Percentiles rank a stretch among this genome's conserved stretches.
These are phyloP conservation scores for Phortica magna DNA, from an alignment of 2,888 invertebrate genomes.

Conservation along the genomic window DNA sequence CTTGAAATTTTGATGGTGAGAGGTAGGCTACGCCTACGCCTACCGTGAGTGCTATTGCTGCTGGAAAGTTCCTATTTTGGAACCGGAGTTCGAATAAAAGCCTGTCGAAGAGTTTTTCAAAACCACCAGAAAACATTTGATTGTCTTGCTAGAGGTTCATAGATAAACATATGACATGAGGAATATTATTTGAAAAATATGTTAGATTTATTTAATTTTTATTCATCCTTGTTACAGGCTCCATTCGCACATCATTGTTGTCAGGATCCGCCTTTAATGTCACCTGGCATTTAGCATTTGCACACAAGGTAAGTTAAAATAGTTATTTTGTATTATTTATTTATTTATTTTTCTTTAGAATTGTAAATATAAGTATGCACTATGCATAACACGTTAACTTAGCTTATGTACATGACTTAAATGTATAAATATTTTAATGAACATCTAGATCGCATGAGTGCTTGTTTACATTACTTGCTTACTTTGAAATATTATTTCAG, in stretches of 20 bases:
- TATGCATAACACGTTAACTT: conserved; percentile 6
- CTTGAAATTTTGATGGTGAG: too few relatives aligned
- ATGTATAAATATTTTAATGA: conserved; percentile 7
- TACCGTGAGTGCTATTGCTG: too few relatives aligned
- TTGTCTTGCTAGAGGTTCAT: too few relatives aligned
- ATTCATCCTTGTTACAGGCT: conserved; percentile 81
- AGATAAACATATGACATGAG: too few relatives aligned
- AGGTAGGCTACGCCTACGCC: too few relatives aligned
- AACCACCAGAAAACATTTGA: too few relatives aligned
- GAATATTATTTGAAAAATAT: conserved; percentile 18
- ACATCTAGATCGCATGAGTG: conserved; percentile 1
- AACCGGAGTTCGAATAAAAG: too few relatives aligned
- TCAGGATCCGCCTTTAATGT: conserved; percentile 92
- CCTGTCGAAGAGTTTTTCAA: too few relatives aligned
- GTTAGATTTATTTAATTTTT: not conserved
- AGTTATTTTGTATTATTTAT: not conserved
- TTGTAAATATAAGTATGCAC: not conserved
- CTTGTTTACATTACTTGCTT: not conserved
- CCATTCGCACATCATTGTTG: conserved; percentile 87
- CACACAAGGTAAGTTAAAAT: conserved; percentile 86
- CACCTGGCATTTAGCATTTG: conserved; percentile 96
- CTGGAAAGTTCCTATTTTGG: too few relatives aligned
- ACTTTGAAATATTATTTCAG: not conserved
- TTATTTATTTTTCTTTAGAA: not conserved
- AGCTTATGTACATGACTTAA: not conserved